A percentile compares a stretch with the other conserved stretches of the same genome.
These are phyloP conservation scores for Lacanobia wlatinum DNA, from an alignment of 2,888 invertebrate genomes.

Conservation along the genomic window DNA sequence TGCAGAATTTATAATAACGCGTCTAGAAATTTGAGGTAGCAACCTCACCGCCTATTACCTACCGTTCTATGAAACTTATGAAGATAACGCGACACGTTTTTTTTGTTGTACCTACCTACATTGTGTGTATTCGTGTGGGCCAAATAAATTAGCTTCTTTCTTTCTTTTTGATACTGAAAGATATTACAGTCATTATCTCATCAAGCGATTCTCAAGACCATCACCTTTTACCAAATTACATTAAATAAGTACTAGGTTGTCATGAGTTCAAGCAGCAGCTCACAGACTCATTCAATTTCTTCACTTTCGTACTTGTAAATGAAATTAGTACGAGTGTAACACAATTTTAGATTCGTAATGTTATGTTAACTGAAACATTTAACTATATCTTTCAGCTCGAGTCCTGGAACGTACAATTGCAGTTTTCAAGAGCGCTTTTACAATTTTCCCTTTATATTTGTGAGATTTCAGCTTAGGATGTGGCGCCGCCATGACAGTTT, in stretches of 20 bases:
- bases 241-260: too few species aligned
- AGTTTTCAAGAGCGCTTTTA: slow-evolving; percentile 40
- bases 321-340: slow-evolving; percentile 47
- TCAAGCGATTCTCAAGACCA: slow-evolving; percentile 21
- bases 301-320: slow-evolving; percentile 49
- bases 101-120: too few species aligned
- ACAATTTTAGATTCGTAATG: slow-evolving; percentile 51
- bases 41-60: neutral
- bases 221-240: slow-evolving; percentile 19
- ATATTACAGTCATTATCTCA: slow-evolving; percentile 21
- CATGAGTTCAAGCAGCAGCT: too few species aligned
- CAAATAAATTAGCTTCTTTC: too few species aligned
- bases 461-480: slow-evolving; percentile 44
- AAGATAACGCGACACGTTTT: too few species aligned
- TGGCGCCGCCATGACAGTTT: slow-evolving; percentile 49
- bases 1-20: neutral
- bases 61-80: neutral
- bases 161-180: slow-evolving; percentile 25
- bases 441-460: slow-evolving; percentile 42
- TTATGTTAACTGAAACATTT: slow-evolving; percentile 47
- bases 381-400: slow-evolving; percentile 47
- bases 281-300: slow-evolving; percentile 40
- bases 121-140: too few species aligned
- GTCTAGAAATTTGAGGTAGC: neutral
- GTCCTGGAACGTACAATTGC: slow-evolving; percentile 45